These are phyloP conservation scores for Malacosoma neustria DNA, from an alignment of 2,888 invertebrate species.

Conservation along the genomic window DNA sequence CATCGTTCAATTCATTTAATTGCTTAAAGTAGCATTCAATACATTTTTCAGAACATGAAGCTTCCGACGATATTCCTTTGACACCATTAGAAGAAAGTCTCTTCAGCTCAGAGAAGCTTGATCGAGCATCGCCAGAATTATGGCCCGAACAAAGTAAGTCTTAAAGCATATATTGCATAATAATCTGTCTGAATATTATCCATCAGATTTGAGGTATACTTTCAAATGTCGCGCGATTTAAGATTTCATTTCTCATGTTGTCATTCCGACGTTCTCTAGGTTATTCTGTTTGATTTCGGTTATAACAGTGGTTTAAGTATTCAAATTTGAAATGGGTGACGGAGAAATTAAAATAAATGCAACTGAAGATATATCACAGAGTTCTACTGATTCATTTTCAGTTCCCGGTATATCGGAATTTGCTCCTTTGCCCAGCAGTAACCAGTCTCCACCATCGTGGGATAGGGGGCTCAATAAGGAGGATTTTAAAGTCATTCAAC, in stretches of 20 bases:
- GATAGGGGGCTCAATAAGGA: conserved; percentile 80
- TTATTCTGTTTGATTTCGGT: conserved; percentile 42
- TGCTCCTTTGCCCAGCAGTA: conserved; percentile 76
- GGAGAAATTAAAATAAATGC: conserved; percentile 31
- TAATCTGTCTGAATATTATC: conserved; percentile 2
- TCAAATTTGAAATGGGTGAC: conserved; percentile 44
- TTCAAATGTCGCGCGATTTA: conserved; percentile 63
- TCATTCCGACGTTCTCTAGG: conserved; percentile 37
- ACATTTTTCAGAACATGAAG: conserved; percentile 51
- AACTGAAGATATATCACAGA: conserved; percentile 35
- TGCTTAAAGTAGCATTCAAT: too few relatives aligned
- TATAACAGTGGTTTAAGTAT: conserved; percentile 55
- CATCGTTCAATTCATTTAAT: too few relatives aligned
- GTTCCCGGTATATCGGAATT: conserved; percentile 95
- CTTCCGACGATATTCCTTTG: conserved; percentile 67
- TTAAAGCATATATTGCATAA: conserved; percentile 1
- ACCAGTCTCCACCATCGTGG: conserved; percentile 78
- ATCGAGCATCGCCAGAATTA: conserved; percentile 94
- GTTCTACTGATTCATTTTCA: conserved; percentile 61
- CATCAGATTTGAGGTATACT: conserved; percentile 18
- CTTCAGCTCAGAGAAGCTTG: conserved; percentile 91
- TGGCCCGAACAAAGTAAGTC: conserved; percentile 96
- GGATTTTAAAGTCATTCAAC: conserved; percentile 84
- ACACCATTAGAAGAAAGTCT: conserved; percentile 81
- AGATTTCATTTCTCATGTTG: conserved; percentile 42